Percentiles rank a stretch among this genome's conserved stretches.
Evolutionary conservation across 2,797 vertebrate genomes (phyloP).

Genomic region (Picus viridis): DNA sequence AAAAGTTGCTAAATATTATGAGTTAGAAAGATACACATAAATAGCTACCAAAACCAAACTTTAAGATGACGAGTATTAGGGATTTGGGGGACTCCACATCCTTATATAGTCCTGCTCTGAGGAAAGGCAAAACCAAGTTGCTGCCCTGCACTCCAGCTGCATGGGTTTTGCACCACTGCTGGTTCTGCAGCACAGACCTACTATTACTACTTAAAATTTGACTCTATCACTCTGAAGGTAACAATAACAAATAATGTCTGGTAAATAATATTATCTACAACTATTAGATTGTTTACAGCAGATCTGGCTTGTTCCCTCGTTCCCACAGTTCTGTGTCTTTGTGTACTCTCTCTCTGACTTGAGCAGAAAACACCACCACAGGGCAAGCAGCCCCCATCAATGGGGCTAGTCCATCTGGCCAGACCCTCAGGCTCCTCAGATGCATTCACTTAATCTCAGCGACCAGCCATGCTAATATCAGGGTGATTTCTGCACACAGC

Average conservation of each 20-base stretch:
- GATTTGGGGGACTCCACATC: no score
- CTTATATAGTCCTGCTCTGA: not conserved
- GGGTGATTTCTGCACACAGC: not conserved
- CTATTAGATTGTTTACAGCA: not conserved
- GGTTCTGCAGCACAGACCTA: not conserved
- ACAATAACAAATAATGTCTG: not conserved
- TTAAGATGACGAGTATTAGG: not conserved
- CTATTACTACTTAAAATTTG: not conserved
- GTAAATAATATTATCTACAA: not conserved
- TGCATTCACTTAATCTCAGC: not conserved
- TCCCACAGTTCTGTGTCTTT: not conserved
- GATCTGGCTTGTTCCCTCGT: not conserved
- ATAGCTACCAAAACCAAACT: not conserved
- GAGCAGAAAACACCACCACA: rapidly evolving
- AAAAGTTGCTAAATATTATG: not conserved
- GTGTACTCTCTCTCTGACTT: not conserved
- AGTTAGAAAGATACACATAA: not conserved
- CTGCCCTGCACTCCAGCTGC: not conserved
- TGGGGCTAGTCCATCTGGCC: not conserved
- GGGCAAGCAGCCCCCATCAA: no score
- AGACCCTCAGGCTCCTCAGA: not conserved
- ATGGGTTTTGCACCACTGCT: not conserved
- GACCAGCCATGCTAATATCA: rapidly evolving
- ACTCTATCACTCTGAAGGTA: not conserved
- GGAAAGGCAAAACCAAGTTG: not conserved